Conservation (phyloP, 1,140 invertebrate genomes). For the Drosophila parabipectinata region DNA sequence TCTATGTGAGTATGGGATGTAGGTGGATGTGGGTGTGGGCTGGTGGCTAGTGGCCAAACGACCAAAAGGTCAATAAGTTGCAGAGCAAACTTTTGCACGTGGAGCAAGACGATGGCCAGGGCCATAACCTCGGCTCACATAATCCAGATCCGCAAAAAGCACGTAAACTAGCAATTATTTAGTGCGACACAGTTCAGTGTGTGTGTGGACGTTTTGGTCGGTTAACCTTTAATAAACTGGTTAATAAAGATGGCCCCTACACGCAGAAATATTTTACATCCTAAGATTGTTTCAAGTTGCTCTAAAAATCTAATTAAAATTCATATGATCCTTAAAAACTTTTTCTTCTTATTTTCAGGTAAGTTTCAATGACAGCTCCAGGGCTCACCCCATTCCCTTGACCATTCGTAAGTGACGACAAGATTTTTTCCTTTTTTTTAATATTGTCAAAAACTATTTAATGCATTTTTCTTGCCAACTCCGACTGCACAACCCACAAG, state of each 20-base stretch:
- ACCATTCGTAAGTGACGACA: constrained; percentile 44
- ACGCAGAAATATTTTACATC: background rate
- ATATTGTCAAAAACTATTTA: constrained; percentile 64
- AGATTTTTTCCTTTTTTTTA: constrained; percentile 48
- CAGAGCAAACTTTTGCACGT: constrained; percentile 55
- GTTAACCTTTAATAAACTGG: constrained; percentile 37
- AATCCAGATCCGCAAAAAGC: constrained; percentile 40
- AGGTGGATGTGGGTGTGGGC: background rate
- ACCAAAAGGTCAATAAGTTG: constrained; percentile 64
- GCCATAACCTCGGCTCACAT: constrained; percentile 26
- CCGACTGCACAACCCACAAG: background rate
- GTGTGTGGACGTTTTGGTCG: constrained; percentile 17
- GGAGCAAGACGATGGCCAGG: constrained; percentile 5
- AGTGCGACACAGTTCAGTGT: constrained; percentile 32
- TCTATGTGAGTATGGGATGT: background rate
- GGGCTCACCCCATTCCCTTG: constrained; percentile 1
- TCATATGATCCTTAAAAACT: background rate
- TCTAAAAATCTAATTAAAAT: background rate
- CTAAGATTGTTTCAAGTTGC: background rate
- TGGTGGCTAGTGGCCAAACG: constrained; percentile 27
- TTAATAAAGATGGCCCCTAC: constrained; percentile 26
- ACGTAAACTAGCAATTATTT: constrained; percentile 72
- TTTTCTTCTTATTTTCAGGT: constrained; percentile 50
- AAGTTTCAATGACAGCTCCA: constrained; percentile 32
- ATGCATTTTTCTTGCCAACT: constrained; percentile 53